Conservation (phyloP, 2,113 vertebrate species). For the Oreochromis spilurus region DNA sequence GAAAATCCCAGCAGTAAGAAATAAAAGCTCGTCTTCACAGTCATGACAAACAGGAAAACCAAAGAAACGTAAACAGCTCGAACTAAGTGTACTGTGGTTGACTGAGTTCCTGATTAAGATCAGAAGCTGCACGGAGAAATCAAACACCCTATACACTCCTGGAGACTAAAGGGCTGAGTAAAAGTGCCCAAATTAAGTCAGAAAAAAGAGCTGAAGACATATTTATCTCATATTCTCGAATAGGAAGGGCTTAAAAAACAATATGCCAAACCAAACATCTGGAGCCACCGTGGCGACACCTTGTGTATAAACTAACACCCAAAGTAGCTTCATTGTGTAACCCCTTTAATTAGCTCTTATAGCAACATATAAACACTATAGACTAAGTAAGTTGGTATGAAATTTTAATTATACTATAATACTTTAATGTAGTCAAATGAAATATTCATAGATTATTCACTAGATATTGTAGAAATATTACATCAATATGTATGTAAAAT, state of each 20-base stretch:
- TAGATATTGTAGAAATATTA: not conserved
- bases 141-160: not conserved
- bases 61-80: not conserved
- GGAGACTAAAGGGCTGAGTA: not conserved
- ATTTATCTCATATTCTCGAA: not conserved
- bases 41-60: not conserved
- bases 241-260: not conserved
- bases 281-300: not conserved
- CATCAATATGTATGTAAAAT: not conserved
- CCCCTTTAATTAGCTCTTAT: not conserved
- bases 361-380: not conserved
- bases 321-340: not conserved
- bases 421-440: not conserved
- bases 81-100: not conserved
- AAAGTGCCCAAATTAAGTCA: not conserved
- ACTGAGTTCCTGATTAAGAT: not conserved
- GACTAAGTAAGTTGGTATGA: not conserved
- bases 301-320: fast-evolving
- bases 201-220: not conserved
- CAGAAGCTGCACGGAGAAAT: not conserved
- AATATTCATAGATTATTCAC: not conserved
- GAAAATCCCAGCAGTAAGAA: not conserved
- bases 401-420: not conserved
- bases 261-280: not conserved
- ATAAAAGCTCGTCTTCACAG: not conserved